Percentiles rank a stretch among this genome's conserved stretches.
Evolutionary conservation across 37 sponge, comb jelly and placozoan genomes (phyloP).

Genomic region (Hormiphora californensis): DNA sequence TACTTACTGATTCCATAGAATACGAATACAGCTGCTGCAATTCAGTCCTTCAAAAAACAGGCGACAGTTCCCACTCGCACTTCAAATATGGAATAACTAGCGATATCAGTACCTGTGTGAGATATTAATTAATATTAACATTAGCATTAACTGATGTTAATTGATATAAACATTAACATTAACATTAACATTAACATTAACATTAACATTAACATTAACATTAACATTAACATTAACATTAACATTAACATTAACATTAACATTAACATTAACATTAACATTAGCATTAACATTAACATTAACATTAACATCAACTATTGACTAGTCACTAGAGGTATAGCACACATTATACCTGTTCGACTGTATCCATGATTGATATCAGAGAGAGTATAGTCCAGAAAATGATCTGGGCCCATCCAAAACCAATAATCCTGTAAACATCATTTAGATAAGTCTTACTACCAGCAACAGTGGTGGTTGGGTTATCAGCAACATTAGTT

Average conservation of each 20-base stretch:
- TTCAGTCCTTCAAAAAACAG: background rate
- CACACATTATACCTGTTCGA: no score
- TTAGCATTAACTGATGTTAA: background rate
- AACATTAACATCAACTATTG: background rate
- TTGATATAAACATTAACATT: background rate
- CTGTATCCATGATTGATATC: no score
- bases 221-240: background rate
- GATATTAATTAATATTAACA: no score
- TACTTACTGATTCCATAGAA: background rate
- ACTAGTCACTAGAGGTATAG: no score
- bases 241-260: background rate
- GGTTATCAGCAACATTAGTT: no score
- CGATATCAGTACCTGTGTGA: background rate
- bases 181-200: background rate
- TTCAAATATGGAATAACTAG: background rate
- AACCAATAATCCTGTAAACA: no score
- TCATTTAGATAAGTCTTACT: no score
- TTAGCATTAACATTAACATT: background rate
- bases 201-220: background rate
- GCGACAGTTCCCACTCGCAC: background rate
- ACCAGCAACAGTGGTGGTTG: no score
- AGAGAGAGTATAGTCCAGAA: no score
- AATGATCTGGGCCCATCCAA: no score
- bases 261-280: background rate
- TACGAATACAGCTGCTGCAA: background rate